phyloP scores from a whole-genome alignment of 23 tunicate species.

The Oikopleura vanhoeffeni region DNA sequence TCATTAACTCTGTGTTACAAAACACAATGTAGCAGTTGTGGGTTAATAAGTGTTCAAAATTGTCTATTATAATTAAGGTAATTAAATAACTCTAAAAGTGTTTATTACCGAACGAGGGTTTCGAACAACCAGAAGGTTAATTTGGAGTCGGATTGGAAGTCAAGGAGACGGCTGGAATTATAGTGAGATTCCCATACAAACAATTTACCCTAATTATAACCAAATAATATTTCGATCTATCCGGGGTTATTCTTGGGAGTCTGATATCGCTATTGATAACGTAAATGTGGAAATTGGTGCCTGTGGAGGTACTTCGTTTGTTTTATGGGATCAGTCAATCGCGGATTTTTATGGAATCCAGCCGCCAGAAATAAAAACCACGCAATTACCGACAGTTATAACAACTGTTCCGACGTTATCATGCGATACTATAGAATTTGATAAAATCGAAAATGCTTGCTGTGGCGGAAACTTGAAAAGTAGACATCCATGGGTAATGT shows the following conservation, averaged over 20 bases:
- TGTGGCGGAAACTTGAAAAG: slow-evolving; percentile 2
- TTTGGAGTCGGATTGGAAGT: slow-evolving; percentile 13
- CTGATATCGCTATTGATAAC: neutral
- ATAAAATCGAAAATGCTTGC: neutral
- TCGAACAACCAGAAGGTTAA: neutral
- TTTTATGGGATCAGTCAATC: neutral
- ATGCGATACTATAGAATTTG: neutral
- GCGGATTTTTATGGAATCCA: neutral
- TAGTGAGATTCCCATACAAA: neutral
- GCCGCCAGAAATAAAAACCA: neutral
- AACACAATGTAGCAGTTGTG: too few relatives aligned
- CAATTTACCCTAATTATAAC: neutral
- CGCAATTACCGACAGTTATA: neutral
- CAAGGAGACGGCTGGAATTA: neutral
- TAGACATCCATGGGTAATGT: slow-evolving; percentile 1
- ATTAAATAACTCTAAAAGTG: too few relatives aligned
- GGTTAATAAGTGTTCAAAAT: too few relatives aligned
- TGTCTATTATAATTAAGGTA: too few relatives aligned
- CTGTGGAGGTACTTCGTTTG: neutral
- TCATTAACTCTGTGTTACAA: too few relatives aligned
- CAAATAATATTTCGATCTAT: neutral
- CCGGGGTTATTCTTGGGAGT: neutral
- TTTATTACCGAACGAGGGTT: neutral
- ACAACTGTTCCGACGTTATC: neutral
- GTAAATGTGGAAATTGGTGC: neutral